Conservation (phyloP, 2,113 vertebrate genomes). For the Vicugna pacos region DNA sequence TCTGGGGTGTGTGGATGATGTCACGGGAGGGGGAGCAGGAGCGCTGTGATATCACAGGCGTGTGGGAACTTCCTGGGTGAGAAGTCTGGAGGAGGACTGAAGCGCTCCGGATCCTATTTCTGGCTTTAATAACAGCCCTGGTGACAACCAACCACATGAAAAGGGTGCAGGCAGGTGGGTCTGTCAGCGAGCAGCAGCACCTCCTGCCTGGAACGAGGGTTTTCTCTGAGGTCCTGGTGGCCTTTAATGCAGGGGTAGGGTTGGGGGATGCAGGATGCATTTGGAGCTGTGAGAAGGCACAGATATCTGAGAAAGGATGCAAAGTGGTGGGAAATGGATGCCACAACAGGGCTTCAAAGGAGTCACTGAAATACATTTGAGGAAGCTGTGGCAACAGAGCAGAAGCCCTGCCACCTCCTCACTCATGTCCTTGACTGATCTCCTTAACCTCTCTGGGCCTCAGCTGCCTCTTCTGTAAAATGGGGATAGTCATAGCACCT, state of each 20-base stretch:
- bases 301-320: conserved; percentile 5
- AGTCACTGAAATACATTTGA: not conserved
- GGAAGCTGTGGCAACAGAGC: not conserved
- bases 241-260: not conserved
- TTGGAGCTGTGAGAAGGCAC: conserved; percentile 49
- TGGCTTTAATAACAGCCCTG: conserved; percentile 72
- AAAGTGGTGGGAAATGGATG: not conserved
- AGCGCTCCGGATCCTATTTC: conserved; percentile 65
- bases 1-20: not conserved
- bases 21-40: not conserved
- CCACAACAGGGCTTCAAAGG: not conserved
- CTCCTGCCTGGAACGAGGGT: not conserved
- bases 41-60: conserved; percentile 51
- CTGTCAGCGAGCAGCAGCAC: conserved; percentile 27
- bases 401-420: not conserved
- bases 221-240: conserved; percentile 62
- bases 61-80: conserved; percentile 55
- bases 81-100: conserved; percentile 53
- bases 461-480: not conserved
- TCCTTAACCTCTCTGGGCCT: not conserved
- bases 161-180: not conserved
- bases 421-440: not conserved
- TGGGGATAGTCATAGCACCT: not conserved
- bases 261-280: not conserved
- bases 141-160: conserved; percentile 28